Conservation (phyloP, 1,140 invertebrate species). For the Tetramorium alpestre region DNA sequence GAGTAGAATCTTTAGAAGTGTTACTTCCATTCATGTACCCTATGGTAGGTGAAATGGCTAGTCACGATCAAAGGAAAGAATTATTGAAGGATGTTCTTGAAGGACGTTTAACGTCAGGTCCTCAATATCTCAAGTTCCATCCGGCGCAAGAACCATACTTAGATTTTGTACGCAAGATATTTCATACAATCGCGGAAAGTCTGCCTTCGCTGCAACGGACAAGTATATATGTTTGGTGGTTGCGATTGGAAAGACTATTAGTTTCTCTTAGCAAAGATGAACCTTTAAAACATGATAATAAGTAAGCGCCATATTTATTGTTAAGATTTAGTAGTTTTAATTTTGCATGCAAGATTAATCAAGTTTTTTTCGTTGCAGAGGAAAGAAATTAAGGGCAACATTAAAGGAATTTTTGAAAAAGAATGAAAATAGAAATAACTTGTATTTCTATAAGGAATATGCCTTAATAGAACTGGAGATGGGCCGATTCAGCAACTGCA, state of each 20-base stretch:
- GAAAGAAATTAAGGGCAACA: conserved; percentile 84
- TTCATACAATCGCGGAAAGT: conserved; percentile 77
- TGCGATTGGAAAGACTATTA: conserved; percentile 87
- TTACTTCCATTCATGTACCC: conserved; percentile 85
- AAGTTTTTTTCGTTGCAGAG: conserved; percentile 67
- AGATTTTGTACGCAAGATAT: conserved; percentile 84
- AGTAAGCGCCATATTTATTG: conserved; percentile 64
- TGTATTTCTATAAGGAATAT: conserved; percentile 88
- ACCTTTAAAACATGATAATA: conserved; percentile 79
- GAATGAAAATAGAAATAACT: conserved; percentile 86
- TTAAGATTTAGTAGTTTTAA: neutral
- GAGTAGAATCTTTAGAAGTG: conserved; percentile 85
- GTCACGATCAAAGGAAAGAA: conserved; percentile 77
- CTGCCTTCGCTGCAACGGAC: conserved; percentile 77
- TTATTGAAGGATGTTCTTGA: conserved; percentile 84
- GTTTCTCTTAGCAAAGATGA: conserved; percentile 85
- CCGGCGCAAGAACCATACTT: conserved; percentile 88
- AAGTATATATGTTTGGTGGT: conserved; percentile 87
- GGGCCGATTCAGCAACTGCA: conserved; percentile 81
- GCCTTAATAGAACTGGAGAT: conserved; percentile 88
- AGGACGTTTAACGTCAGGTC: conserved; percentile 84
- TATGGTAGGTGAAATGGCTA: conserved; percentile 79
- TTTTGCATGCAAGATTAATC: neutral
- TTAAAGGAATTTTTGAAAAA: conserved; percentile 87
- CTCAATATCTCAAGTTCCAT: conserved; percentile 87